Percentiles rank a stretch among this genome's conserved stretches.
Conservation (phyloP, 1,140 invertebrate species). For the Mycetomoellerius zeteki region DNA sequence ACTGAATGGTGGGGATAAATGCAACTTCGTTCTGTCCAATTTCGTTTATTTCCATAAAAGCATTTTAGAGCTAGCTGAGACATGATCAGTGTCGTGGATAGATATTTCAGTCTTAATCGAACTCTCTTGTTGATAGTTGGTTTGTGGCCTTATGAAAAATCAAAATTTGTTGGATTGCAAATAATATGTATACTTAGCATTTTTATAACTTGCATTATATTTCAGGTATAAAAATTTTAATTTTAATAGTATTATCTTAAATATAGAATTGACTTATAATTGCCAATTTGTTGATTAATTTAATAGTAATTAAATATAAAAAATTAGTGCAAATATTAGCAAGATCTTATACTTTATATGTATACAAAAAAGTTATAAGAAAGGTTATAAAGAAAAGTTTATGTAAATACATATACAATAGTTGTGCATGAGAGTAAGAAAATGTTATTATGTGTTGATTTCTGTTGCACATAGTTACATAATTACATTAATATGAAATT, state of each 20-base stretch:
- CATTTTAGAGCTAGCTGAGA: neutral
- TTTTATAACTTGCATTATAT: neutral
- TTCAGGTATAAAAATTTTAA: neutral
- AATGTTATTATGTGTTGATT: neutral
- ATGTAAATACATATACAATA: too few species aligned
- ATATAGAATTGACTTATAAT: too few species aligned
- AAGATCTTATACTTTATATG: too few species aligned
- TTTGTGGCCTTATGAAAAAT: constrained; percentile 25
- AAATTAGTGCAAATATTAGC: too few species aligned
- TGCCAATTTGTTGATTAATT: too few species aligned
- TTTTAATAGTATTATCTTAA: too few species aligned
- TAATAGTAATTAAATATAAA: too few species aligned
- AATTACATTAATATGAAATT: too few species aligned
- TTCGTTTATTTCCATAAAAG: neutral
- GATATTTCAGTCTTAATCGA: constrained; percentile 1
- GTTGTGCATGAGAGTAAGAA: neutral
- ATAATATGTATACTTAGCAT: neutral
- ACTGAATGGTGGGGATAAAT: neutral
- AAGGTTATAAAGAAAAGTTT: too few species aligned
- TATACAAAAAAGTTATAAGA: too few species aligned
- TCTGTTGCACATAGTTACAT: too few species aligned
- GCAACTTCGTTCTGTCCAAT: neutral
- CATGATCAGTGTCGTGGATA: neutral
- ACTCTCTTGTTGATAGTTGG: neutral
- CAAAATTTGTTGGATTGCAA: neutral